A percentile compares a stretch with the other conserved stretches of the same genome.
phyloP scores from a whole-genome alignment of 1,140 invertebrate genomes.

The Meloidogyne exigua region DNA sequence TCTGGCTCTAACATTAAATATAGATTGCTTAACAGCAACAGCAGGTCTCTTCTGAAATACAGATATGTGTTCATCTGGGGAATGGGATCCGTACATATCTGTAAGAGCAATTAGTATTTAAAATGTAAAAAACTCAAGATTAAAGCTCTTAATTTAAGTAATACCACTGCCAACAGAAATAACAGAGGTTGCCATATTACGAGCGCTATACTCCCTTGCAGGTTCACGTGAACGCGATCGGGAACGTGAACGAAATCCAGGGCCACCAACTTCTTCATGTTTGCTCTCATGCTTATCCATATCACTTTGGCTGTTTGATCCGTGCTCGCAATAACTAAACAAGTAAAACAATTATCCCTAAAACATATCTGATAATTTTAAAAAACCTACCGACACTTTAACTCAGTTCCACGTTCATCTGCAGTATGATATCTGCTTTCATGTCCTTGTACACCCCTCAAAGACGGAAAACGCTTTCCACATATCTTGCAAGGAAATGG shows the following conservation, averaged over 20 bases:
- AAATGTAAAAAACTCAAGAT: neutral
- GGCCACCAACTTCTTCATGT: neutral
- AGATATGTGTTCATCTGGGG: neutral
- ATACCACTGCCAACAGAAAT: neutral
- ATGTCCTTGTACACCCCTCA: neutral
- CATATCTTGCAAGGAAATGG: neutral
- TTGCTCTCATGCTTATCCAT: neutral
- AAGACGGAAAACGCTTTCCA: neutral
- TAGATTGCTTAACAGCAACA: neutral
- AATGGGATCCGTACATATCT: neutral
- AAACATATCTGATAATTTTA: neutral
- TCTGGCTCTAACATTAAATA: neutral
- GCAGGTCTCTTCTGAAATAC: neutral
- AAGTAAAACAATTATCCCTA: neutral
- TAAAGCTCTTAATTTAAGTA: neutral
- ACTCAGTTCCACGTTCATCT: neutral
- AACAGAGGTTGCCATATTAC: neutral
- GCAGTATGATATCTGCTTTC: neutral
- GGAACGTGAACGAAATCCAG: neutral
- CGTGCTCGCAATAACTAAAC: neutral
- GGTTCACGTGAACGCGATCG: neutral
- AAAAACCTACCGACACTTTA: neutral
- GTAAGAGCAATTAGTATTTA: neutral
- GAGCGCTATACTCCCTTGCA: neutral
- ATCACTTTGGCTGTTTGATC: neutral